These are phyloP conservation scores for Scatophagus argus DNA, from an alignment of 2,113 vertebrate species.

Conservation along the genomic window DNA sequence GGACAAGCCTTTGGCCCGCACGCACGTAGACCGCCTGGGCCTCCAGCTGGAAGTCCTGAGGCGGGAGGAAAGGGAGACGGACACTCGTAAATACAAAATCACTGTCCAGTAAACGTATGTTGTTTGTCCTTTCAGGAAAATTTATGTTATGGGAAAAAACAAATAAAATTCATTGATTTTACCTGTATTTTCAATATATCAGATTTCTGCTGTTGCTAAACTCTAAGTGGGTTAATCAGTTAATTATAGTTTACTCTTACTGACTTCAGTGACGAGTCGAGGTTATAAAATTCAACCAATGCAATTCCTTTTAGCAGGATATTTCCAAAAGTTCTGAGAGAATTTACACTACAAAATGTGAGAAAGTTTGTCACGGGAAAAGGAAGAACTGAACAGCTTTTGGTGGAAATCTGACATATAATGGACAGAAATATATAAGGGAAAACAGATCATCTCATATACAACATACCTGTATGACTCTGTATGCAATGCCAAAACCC, in stretches of 20 bases:
- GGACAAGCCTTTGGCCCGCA: conserved; percentile 90
- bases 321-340: neutral
- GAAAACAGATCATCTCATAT: neutral
- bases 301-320: neutral
- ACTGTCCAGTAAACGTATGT: neutral
- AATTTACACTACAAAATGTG: neutral
- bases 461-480: conserved; percentile 93
- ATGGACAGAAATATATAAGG: neutral
- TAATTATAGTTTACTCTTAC: neutral
- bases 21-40: conserved; percentile 89
- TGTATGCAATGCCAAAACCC: conserved; percentile 97
- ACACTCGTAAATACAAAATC: neutral
- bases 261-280: neutral
- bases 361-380: neutral
- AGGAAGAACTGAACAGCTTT: neutral
- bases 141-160: neutral
- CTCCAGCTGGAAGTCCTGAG: conserved; percentile 96
- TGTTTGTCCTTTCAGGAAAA: too few relatives aligned
- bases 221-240: neutral
- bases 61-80: neutral
- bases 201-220: neutral
- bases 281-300: neutral
- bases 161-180: neutral
- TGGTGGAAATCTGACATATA: neutral
- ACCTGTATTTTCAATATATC: too few relatives aligned